Evolutionary conservation across 37 sponge, comb jelly and placozoan species (phyloP).

Genomic region (Beroe ovata): DNA sequence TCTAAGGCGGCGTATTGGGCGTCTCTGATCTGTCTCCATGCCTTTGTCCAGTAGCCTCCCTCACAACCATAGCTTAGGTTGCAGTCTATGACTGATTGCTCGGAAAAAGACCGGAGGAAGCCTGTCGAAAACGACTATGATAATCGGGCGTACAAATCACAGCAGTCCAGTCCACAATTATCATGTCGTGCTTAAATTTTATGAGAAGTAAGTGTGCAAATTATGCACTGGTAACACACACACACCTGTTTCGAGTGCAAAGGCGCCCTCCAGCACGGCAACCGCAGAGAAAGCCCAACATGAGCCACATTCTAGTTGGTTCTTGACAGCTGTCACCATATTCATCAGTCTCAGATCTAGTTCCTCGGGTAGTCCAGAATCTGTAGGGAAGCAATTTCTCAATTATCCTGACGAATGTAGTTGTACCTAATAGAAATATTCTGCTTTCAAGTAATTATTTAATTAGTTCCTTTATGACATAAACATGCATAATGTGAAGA

Average conservation of each 20-base stretch:
- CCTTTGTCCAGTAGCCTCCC: neutral
- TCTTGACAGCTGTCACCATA: neutral
- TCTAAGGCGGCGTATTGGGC: neutral
- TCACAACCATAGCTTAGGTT: neutral
- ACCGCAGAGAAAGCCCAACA: slow-evolving; percentile 31
- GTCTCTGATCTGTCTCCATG: slow-evolving; percentile 22
- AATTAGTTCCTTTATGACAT: too few relatives aligned
- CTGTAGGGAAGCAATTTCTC: too few relatives aligned
- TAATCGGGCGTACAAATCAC: too few relatives aligned
- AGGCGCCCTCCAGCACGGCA: slow-evolving; percentile 2
- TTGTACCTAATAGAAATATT: too few relatives aligned
- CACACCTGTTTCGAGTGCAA: slow-evolving; percentile 4
- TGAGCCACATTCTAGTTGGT: neutral
- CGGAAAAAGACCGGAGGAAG: neutral
- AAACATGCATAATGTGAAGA: too few relatives aligned
- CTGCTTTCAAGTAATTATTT: too few relatives aligned
- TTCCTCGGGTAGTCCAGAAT: neutral
- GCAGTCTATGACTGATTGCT: slow-evolving; percentile 1
- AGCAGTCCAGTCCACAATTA: too few relatives aligned
- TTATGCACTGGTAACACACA: neutral
- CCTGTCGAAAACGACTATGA: slow-evolving; percentile 1
- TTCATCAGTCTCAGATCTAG: neutral
- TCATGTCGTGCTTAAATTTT: too few relatives aligned
- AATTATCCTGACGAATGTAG: too few relatives aligned
- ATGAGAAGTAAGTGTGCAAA: too few relatives aligned